phyloP scores from a whole-genome alignment of 2,888 invertebrate species.

The Eueremaeus valkanovi region DNA sequence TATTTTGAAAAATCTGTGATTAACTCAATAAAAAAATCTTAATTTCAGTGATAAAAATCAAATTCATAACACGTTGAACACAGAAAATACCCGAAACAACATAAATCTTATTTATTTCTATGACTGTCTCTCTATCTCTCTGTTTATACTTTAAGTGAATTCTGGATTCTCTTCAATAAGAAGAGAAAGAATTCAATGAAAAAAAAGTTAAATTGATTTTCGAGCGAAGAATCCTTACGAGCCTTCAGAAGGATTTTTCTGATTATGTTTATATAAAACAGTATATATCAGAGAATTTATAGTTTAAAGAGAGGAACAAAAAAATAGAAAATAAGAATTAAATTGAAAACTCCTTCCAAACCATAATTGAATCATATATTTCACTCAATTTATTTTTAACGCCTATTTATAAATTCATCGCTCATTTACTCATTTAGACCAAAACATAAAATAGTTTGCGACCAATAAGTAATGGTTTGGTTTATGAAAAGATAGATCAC shows the following conservation, averaged over 20 bases:
- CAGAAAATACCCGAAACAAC: not conserved
- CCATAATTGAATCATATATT: slow-evolving; percentile 24
- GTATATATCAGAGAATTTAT: too few relatives aligned
- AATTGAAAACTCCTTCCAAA: not conserved
- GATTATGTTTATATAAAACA: too few relatives aligned
- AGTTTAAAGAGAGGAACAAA: not conserved
- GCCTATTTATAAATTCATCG: not conserved
- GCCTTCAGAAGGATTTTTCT: not conserved
- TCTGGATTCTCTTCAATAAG: not conserved
- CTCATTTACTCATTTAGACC: not conserved
- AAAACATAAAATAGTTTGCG: not conserved
- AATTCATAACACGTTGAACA: slow-evolving; percentile 7
- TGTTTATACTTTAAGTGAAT: not conserved
- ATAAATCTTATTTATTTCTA: not conserved
- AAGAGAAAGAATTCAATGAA: not conserved
- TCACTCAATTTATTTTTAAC: not conserved
- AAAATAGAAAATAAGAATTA: not conserved
- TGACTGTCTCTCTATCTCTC: too few relatives aligned
- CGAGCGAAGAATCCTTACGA: not conserved
- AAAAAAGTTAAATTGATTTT: not conserved
- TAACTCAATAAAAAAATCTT: not conserved
- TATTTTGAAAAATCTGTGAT: not conserved
- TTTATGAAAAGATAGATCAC: not conserved
- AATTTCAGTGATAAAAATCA: not conserved
- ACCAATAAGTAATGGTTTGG: slow-evolving; percentile 7